These are phyloP conservation scores for Brachyhypopomus gauderio DNA, from an alignment of 2,113 vertebrate species.

Conservation along the genomic window DNA sequence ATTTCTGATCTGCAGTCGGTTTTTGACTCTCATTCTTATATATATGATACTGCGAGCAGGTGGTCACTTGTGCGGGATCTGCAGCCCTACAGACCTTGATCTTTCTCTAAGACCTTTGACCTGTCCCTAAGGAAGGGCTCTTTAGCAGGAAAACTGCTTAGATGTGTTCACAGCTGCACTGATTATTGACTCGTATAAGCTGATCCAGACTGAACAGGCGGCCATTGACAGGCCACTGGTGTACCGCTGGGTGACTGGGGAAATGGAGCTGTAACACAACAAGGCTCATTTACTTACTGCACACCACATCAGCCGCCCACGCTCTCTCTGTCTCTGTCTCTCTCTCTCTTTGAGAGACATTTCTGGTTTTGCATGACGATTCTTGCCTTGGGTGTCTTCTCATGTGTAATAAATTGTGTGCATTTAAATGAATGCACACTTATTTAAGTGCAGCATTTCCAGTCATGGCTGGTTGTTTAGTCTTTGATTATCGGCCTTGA, in stretches of 20 bases:
- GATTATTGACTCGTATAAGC: slow-evolving; percentile 40
- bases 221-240: slow-evolving; percentile 7
- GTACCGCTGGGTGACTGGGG: slow-evolving; percentile 29
- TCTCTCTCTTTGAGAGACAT: too few species aligned
- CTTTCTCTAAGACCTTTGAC: slow-evolving; percentile 45
- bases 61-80: background rate
- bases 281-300: background rate
- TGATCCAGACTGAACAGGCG: slow-evolving; percentile 25
- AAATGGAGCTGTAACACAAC: background rate
- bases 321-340: too few species aligned
- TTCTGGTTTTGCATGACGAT: too few species aligned
- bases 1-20: background rate
- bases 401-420: background rate
- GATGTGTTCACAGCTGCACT: slow-evolving; percentile 41
- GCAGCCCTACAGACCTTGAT: slow-evolving; percentile 26
- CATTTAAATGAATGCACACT: slow-evolving; percentile 45
- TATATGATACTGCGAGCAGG: background rate
- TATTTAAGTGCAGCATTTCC: slow-evolving; percentile 47
- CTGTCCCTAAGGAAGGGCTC: slow-evolving; percentile 19
- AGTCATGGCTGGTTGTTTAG: background rate
- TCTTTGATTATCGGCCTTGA: background rate
- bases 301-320: background rate
- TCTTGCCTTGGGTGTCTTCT: background rate
- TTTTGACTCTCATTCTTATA: background rate
- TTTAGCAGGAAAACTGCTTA: slow-evolving; percentile 35